These are phyloP conservation scores for Kradibia gibbosae DNA, from an alignment of 1,140 invertebrate genomes.

Conservation along the genomic window DNA sequence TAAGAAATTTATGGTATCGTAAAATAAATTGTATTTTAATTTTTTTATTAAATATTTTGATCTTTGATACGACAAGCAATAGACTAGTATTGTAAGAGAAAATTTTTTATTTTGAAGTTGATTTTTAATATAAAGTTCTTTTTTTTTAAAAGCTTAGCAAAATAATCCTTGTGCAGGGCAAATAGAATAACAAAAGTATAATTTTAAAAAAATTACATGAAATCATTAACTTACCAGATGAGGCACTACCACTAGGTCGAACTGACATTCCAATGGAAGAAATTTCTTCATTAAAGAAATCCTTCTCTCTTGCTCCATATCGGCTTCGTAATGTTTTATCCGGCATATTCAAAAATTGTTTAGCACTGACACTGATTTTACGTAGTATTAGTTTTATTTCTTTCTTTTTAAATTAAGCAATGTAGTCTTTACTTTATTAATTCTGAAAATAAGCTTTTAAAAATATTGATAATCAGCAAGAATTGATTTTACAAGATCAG, in stretches of 20 bases:
- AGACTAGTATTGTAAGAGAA: too few relatives aligned
- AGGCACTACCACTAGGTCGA: slow-evolving; percentile 78
- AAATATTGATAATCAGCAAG: neutral
- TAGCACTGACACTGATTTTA: neutral
- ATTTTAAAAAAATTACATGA: too few relatives aligned
- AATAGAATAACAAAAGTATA: too few relatives aligned
- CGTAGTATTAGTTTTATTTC: neutral
- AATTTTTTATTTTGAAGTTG: too few relatives aligned
- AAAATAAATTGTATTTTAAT: too few relatives aligned
- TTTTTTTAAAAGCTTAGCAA: too few relatives aligned
- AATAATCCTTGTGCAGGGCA: too few relatives aligned
- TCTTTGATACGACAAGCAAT: too few relatives aligned
- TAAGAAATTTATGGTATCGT: too few relatives aligned
- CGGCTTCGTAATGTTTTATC: slow-evolving; percentile 66
- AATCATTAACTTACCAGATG: slow-evolving; percentile 76
- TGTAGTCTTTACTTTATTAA: neutral
- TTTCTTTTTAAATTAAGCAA: neutral
- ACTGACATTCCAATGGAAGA: slow-evolving; percentile 82
- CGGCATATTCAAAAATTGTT: slow-evolving; percentile 61
- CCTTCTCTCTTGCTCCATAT: slow-evolving; percentile 66
- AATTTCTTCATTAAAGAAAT: slow-evolving; percentile 77
- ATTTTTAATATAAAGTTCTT: too few relatives aligned
- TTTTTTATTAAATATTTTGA: too few relatives aligned
- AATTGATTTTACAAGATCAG: neutral
- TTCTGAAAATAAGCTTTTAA: slow-evolving; percentile 4